Evolutionary conservation across 2,888 invertebrate species (phyloP), one percentile per base, ranked within the genome.

Genomic region (Dasysyrphus albostriatus): DNA sequence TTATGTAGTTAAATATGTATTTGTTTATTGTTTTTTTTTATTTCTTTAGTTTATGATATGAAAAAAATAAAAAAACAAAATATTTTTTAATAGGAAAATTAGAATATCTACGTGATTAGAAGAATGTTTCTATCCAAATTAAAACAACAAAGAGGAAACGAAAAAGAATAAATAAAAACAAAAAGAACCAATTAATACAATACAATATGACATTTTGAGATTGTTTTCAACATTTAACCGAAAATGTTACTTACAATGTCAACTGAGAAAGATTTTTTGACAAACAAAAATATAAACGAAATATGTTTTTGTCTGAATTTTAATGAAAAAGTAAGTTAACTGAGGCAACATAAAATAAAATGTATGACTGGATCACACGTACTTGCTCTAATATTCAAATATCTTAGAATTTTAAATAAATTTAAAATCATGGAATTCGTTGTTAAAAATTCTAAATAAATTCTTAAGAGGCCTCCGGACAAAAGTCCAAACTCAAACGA

Each of bases 161-260:
- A 10, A 51, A 12, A 14, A 1, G 24, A 29, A 8, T 0, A 56
- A 58, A 34, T 16, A 37, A 58, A 34, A 37, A 5, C 16, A 34
- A 58, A 34, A 16, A 44, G 3, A 37, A 16, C 58, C 14, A 3
- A 56, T 56, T 14, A 32, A 56, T 14, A 29, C 8, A 56, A 56
- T n/a, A n/a, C 54, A 24, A n/a, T 29, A 32, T 8, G 47, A 3
- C 9, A 47, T 32, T 56, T 29, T 29, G 4, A n/a, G 14, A 56
- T 56, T 56, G 29, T 29, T 56, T 56, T n/a, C 8, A 56, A 32
- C n/a, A 56, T 56, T 56, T 32, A 29, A 56, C 54, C 54, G 47
- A 16, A 47, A 47, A 16, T 8, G 47, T 47, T 47, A 16, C 8
- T 47, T 44, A 5, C 44, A 47, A 47, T 47, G 44, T 47, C 44